Conservation (phyloP, 2,888 invertebrate genomes). For the Hyppa rectilinea region DNA sequence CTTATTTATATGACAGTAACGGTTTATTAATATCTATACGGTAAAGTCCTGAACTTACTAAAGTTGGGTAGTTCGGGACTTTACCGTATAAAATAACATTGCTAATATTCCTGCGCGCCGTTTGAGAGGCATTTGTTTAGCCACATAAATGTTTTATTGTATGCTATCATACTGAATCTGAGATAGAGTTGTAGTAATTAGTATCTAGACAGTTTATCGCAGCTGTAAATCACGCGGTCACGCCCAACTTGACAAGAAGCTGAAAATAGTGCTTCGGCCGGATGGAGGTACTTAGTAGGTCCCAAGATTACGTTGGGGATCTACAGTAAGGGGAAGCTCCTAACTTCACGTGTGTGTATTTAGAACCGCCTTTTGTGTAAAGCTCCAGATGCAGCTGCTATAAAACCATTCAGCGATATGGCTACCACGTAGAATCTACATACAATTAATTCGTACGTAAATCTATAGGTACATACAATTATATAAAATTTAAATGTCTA, state of each 20-base stretch:
- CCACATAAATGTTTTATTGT: not conserved
- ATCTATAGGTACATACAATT: no score
- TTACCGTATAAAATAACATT: not conserved
- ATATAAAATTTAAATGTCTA: no score
- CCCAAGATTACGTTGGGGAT: not conserved
- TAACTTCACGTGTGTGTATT: slow-evolving; percentile 7
- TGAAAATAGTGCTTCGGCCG: not conserved
- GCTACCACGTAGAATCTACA: not conserved
- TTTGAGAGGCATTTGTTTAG: not conserved
- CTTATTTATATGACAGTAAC: not conserved
- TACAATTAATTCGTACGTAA: no score
- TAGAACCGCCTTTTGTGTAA: not conserved
- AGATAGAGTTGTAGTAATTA: not conserved
- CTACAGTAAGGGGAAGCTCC: not conserved
- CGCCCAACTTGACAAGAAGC: not conserved
- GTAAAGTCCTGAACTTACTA: no score
- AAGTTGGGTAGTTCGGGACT: not conserved
- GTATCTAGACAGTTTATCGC: not conserved
- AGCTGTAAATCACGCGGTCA: not conserved
- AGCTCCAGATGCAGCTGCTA: not conserved
- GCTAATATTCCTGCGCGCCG: not conserved
- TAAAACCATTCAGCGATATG: not conserved
- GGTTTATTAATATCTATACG: not conserved
- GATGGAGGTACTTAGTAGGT: not conserved
- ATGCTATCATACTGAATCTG: not conserved